A percentile compares a stretch with the other conserved stretches of the same genome.
Conservation (phyloP, 2,113 vertebrate genomes). For the Garra rufa region DNA sequence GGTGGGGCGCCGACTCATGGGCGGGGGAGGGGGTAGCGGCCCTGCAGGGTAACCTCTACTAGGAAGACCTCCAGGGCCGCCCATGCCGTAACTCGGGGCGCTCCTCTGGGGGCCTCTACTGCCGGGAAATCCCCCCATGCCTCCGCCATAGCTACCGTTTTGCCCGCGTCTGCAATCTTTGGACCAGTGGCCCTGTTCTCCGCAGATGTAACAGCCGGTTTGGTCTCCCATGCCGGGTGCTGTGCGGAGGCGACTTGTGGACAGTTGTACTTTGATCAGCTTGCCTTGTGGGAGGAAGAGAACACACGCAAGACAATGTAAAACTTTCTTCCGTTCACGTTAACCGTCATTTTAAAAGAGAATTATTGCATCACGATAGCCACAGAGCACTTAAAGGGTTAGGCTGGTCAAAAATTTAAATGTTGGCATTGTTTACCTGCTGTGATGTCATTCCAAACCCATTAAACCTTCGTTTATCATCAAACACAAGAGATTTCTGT, state of each 20-base stretch:
- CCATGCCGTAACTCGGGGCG: slow-evolving; percentile 58
- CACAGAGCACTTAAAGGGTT: slow-evolving; percentile 28
- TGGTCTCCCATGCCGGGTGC: slow-evolving; percentile 96
- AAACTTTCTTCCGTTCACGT: slow-evolving; percentile 57
- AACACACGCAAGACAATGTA: slow-evolving; percentile 81
- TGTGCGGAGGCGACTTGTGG: slow-evolving; percentile 93
- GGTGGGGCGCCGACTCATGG: slow-evolving; percentile 48
- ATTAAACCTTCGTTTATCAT: background rate
- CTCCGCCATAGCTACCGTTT: slow-evolving; percentile 69
- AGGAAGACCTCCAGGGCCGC: slow-evolving; percentile 64
- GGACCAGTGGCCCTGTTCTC: slow-evolving; percentile 96
- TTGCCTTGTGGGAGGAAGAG: slow-evolving; percentile 89
- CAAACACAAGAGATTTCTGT: background rate
- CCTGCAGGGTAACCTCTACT: slow-evolving; percentile 63
- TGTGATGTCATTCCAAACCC: background rate
- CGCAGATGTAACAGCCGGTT: slow-evolving; percentile 95
- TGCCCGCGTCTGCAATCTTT: slow-evolving; percentile 91
- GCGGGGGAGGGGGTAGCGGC: slow-evolving; percentile 29
- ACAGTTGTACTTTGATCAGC: slow-evolving; percentile 95
- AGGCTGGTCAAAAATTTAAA: background rate
- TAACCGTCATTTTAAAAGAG: slow-evolving; percentile 37
- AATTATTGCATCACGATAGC: slow-evolving; percentile 39
- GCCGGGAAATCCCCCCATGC: slow-evolving; percentile 61
- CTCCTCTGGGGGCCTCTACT: slow-evolving; percentile 60
- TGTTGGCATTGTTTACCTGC: background rate